Base-by-base conservation (phyloP, 2,113 vertebrate species). In the Psophia crepitans region DNA sequence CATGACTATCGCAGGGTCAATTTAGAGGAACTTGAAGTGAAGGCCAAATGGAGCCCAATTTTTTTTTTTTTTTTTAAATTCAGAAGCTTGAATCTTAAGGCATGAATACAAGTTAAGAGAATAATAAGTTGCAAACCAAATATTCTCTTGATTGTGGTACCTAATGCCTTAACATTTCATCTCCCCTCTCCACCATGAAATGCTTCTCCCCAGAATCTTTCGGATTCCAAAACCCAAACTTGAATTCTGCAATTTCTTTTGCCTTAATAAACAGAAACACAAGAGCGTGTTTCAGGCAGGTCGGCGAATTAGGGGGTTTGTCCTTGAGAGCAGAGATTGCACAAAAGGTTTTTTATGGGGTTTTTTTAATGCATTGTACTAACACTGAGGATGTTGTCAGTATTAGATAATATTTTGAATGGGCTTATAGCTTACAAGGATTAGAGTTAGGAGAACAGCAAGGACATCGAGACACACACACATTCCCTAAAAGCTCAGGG, bases 381-480 rank as follows among this genome's bases (percentile, higher is more conserved):
- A 87, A 75, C 49, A 81, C 69, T 16, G 26, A 87, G 61, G 12
- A 64, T 53, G 35, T 33, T 93, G 73, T 84, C 69, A 95, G 61
- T 54, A 43, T 80, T 56, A 66, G 79, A 91, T 66, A 77, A 84
- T 75, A 60, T 76, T 94, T 77, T 75, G 56, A 84, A 92, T 24
- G 22, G 35, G 30, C 12, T 93, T 92, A 41, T 22, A 63, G 79
- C 24, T 90, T 58, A 89, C 92, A 95, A n/a, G 58, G 64, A 79
- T 95, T 90, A 95, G 43, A 91, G 41, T 53, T 89, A 60, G 32
- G 37, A 90, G 70, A 94, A 84, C 10, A 92, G 43, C 90, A 93
- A 84, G 95, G 97, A 91, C 93, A 92, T 95, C 86, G 60, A 95
- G 77, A 90, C 49, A 96, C 57, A 96, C 24, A 48, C 33, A 86